Evolutionary conservation across 1,140 invertebrate genomes (phyloP).

Genomic region (Pseudomyrmex dendroicus): DNA sequence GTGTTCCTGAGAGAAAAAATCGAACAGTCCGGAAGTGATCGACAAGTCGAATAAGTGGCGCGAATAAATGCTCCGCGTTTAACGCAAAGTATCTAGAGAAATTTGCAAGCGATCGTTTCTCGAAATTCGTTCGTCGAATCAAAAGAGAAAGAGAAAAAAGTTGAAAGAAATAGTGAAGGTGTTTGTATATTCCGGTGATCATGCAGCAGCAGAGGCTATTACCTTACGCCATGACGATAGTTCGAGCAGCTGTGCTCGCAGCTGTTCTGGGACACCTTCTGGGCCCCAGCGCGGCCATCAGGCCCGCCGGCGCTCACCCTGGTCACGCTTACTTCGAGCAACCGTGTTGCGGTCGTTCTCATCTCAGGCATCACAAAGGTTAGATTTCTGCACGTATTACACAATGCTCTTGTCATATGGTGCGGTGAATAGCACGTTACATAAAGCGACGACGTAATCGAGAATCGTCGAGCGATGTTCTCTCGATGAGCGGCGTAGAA

Average conservation of each 20-base stretch:
- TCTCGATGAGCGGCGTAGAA: not conserved
- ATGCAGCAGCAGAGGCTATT: constrained; percentile 75
- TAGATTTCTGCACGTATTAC: constrained; percentile 15
- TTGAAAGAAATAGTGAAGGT: not conserved
- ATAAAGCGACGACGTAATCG: not conserved
- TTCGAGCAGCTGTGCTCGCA: constrained; percentile 83
- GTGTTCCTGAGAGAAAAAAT: too few relatives aligned
- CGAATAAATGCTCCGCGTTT: constrained; percentile 25
- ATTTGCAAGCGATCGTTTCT: not conserved
- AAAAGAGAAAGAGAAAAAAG: constrained; percentile 8
- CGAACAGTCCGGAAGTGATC: not conserved
- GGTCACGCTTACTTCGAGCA: constrained; percentile 85
- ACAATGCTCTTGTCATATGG: not conserved
- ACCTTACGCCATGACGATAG: constrained; percentile 77
- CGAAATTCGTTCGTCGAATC: not conserved
- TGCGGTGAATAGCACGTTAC: not conserved
- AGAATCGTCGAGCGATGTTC: not conserved
- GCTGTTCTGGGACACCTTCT: constrained; percentile 81
- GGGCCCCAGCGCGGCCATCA: constrained; percentile 75
- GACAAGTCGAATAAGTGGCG: not conserved
- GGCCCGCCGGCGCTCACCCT: constrained; percentile 82
- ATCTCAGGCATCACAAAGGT: constrained; percentile 85
- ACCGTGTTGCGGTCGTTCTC: constrained; percentile 83
- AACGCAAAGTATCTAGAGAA: constrained; percentile 7
- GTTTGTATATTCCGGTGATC: constrained; percentile 42